A percentile compares a stretch with the other conserved stretches of the same genome.
These are phyloP conservation scores for Heterocephalus glaber DNA, from an alignment of 2,113 vertebrate genomes.

Conservation along the genomic window DNA sequence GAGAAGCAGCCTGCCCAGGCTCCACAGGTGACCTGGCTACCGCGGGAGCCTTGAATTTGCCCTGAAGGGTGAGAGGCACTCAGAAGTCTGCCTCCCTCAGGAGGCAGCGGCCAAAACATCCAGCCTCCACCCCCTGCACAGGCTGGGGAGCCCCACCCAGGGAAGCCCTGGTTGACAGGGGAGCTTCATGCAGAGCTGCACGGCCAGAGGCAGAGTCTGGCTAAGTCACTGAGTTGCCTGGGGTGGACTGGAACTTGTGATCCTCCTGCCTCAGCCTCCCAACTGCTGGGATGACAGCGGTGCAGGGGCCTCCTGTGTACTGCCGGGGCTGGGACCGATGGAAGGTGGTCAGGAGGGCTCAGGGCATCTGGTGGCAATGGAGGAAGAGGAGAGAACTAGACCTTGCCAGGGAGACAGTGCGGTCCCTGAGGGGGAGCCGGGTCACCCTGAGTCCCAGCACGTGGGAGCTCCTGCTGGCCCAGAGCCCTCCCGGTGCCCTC, in stretches of 20 bases:
- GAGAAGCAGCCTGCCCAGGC: not conserved
- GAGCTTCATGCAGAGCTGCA: not conserved
- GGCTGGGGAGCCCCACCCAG: not conserved
- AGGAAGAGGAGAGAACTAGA: not conserved
- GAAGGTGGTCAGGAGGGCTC: not conserved
- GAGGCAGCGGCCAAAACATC: not conserved
- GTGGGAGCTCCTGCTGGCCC: not conserved
- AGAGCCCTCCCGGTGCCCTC: not conserved
- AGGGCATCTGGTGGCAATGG: not conserved
- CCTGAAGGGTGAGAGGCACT: not conserved
- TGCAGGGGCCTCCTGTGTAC: not conserved
- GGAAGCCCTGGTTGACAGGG: not conserved
- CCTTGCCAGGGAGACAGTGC: fast-evolving
- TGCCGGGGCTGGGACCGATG: not conserved
- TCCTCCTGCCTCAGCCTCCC: not conserved
- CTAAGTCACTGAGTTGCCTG: not conserved
- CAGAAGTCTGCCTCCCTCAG: not conserved
- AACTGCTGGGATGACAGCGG: not conserved
- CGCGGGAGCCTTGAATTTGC: not conserved
- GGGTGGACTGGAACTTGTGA: not conserved
- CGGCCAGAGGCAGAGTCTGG: not conserved
- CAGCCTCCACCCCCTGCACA: not conserved
- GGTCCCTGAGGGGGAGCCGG: not conserved
- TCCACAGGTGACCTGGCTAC: not conserved
- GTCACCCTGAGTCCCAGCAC: not conserved